Percentiles rank a stretch among this genome's conserved stretches.
These are phyloP conservation scores for Nymphalis c-album DNA, from an alignment of 2,888 invertebrate species.

Conservation along the genomic window DNA sequence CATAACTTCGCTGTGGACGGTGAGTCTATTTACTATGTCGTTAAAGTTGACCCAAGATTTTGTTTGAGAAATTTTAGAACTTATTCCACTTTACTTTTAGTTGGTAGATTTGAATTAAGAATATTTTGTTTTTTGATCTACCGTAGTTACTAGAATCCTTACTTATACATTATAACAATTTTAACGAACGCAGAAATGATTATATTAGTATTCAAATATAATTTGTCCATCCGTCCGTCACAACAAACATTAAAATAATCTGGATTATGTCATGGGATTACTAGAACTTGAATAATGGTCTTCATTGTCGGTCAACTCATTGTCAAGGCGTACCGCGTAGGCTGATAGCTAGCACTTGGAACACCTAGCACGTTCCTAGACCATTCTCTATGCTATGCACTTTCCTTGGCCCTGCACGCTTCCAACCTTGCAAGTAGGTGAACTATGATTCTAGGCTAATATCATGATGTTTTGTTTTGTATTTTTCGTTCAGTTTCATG, in stretches of 20 bases:
- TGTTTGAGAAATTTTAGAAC: too few relatives aligned
- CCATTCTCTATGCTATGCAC: conserved; percentile 69
- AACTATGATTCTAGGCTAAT: conserved; percentile 56
- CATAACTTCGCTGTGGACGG: too few relatives aligned
- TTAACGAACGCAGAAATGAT: not conserved
- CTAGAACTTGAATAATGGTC: conserved; percentile 71
- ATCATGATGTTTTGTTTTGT: conserved; percentile 16
- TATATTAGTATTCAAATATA: not conserved
- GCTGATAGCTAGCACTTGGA: conserved; percentile 42
- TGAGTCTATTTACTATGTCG: too few relatives aligned
- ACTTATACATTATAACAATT: too few relatives aligned
- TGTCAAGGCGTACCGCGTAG: conserved; percentile 48
- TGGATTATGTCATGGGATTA: conserved; percentile 78
- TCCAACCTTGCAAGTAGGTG: conserved; percentile 70
- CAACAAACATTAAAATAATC: conserved; percentile 48
- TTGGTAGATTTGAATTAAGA: too few relatives aligned
- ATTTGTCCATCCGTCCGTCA: not conserved
- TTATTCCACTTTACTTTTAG: too few relatives aligned
- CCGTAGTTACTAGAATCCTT: too few relatives aligned
- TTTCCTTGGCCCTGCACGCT: conserved; percentile 56
- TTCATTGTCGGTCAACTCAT: conserved; percentile 60
- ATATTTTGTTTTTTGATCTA: too few relatives aligned
- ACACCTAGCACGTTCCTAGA: conserved; percentile 57
- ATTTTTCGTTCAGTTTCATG: conserved; percentile 1
- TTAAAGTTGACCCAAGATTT: too few relatives aligned